phyloP scores from a whole-genome alignment of 2,797 vertebrate species.

The Caiman crocodilus region DNA sequence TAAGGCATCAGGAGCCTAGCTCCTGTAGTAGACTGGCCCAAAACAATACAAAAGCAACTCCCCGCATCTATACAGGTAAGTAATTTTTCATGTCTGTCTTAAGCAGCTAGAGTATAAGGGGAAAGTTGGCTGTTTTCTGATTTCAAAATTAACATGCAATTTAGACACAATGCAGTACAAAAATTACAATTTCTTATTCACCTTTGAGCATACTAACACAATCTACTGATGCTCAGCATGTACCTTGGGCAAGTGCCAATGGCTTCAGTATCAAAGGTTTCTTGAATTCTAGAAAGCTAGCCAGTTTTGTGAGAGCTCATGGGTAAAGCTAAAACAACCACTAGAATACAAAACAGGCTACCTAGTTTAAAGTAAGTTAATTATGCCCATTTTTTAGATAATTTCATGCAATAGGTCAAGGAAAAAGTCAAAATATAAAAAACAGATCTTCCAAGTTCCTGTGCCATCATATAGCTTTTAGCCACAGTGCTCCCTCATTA shows the following conservation, averaged over 20 bases:
- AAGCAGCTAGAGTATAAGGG: neutral
- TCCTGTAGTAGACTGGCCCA: slow-evolving; percentile 18
- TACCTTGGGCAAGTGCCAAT: neutral
- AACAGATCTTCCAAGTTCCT: neutral
- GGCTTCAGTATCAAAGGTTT: neutral
- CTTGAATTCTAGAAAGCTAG: neutral
- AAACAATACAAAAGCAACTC: slow-evolving; percentile 25
- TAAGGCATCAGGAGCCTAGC: slow-evolving; percentile 1
- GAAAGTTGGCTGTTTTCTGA: slow-evolving; percentile 9
- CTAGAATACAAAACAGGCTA: neutral
- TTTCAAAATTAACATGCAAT: slow-evolving; percentile 2
- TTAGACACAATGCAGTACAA: slow-evolving; percentile 38
- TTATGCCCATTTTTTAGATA: neutral
- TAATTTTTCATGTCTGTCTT: no score
- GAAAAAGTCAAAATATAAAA: neutral
- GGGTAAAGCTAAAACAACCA: neutral
- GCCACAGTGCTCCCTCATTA: neutral
- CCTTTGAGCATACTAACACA: neutral
- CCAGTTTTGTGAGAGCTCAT: neutral
- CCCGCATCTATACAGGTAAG: no score
- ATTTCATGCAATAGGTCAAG: neutral
- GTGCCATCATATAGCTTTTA: neutral
- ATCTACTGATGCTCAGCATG: neutral
- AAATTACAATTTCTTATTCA: neutral
- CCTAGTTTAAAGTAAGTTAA: neutral